phyloP scores from a whole-genome alignment of 2,797 vertebrate species.

The Clarias platycephalus region DNA sequence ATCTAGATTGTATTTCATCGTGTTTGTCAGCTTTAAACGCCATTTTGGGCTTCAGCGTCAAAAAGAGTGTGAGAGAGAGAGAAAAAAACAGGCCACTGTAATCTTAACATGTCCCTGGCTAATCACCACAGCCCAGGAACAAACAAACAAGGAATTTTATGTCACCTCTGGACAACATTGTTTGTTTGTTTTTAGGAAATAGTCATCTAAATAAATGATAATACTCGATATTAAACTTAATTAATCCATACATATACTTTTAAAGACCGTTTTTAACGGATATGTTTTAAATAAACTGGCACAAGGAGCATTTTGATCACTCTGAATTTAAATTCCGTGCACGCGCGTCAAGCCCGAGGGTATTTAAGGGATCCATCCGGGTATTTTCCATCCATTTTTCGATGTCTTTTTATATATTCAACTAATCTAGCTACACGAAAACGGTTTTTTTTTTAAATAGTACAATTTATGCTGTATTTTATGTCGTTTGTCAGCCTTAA shows the following conservation, averaged over 20 bases:
- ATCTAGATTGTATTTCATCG: no score
- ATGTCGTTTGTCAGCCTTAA: no score
- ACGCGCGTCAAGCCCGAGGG: background rate
- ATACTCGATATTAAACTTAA: no score
- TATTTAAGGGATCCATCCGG: background rate
- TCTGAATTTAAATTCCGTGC: background rate
- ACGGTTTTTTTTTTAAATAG: no score
- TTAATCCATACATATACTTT: background rate
- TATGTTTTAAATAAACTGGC: background rate
- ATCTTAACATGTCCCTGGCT: background rate
- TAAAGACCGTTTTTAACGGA: background rate
- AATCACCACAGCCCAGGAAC: background rate
- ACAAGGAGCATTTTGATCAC: background rate
- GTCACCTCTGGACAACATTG: background rate
- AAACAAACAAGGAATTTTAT: background rate
- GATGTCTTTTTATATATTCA: background rate
- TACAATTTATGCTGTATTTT: no score
- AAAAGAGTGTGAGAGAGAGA: no score
- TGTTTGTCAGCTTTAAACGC: background rate
- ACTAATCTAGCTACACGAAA: no score
- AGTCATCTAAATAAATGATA: no score
- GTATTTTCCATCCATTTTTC: background rate
- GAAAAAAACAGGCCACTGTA: background rate
- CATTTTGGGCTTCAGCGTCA: constrained; percentile 9
- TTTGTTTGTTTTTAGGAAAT: background rate